phyloP scores from a whole-genome alignment of 2,113 vertebrate species.

The Thinocorus orbignyianus region DNA sequence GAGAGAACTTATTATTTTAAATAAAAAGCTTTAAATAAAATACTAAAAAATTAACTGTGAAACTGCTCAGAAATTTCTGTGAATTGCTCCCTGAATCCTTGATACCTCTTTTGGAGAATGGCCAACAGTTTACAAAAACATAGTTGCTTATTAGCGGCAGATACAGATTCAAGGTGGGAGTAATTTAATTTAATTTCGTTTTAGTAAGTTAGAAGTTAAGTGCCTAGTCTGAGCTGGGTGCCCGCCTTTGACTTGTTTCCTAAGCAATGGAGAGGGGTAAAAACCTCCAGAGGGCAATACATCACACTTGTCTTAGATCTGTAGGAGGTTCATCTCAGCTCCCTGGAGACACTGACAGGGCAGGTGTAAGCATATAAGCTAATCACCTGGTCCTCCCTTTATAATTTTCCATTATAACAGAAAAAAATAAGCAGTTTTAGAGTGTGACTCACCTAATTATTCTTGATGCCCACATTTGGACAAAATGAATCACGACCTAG shows the following conservation, averaged over 20 bases:
- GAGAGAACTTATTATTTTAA: background rate
- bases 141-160: background rate
- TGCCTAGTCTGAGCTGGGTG: background rate
- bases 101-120: background rate
- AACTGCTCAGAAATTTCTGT: background rate
- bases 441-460: background rate
- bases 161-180: background rate
- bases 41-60: background rate
- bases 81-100: background rate
- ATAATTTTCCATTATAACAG: background rate
- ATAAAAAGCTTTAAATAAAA: constrained; percentile 29
- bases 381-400: background rate
- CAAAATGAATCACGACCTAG: background rate
- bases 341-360: background rate
- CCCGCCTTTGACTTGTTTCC: background rate
- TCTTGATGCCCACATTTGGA: background rate
- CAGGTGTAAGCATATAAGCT: background rate
- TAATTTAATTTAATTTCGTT: background rate
- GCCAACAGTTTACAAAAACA: background rate
- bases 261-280: background rate
- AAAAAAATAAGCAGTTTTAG: background rate
- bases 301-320: background rate
- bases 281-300: background rate
- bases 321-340: background rate
- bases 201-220: background rate